A percentile compares a stretch with the other conserved stretches of the same genome.
Evolutionary conservation across 2,797 vertebrate species (phyloP).

Genomic region (Loris lydekkerianus): DNA sequence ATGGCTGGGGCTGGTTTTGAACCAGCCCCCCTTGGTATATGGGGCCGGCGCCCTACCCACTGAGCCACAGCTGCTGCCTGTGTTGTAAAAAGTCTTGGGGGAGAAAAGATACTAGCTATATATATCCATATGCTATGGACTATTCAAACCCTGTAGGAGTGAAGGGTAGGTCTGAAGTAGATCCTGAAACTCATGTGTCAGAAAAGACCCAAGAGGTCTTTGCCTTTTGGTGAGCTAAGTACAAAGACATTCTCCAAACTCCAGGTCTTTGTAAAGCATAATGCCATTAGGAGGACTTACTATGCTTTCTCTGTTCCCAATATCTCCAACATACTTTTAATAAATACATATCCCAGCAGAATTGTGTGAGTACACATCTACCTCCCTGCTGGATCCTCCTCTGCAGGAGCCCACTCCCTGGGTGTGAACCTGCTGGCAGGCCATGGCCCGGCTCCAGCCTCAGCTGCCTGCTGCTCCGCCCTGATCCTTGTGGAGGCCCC

Average conservation of each 20-base stretch:
- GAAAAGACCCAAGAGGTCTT: not conserved
- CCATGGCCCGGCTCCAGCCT: not conserved
- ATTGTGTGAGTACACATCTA: not conserved
- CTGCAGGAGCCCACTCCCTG: not conserved
- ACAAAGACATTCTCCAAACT: not conserved
- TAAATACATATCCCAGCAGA: not conserved
- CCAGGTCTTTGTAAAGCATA: not conserved
- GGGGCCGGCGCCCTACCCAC: too few relatives aligned
- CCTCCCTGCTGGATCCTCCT: not conserved
- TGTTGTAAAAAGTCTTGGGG: not conserved
- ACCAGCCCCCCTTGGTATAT: too few relatives aligned
- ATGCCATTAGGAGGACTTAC: not conserved
- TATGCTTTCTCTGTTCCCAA: not conserved
- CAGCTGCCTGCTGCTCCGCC: not conserved
- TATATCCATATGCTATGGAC: not conserved
- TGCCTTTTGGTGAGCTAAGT: not conserved
- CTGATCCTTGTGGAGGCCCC: not conserved
- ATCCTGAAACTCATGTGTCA: not conserved
- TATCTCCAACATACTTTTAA: not conserved
- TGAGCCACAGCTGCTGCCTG: too few relatives aligned
- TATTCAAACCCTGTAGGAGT: not conserved
- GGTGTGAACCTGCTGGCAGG: not conserved
- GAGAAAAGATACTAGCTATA: not conserved
- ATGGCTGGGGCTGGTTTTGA: too few relatives aligned
- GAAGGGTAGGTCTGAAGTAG: not conserved